Evolutionary conservation across 1,140 invertebrate genomes (phyloP).

Genomic region (Temnothorax nylanderi): DNA sequence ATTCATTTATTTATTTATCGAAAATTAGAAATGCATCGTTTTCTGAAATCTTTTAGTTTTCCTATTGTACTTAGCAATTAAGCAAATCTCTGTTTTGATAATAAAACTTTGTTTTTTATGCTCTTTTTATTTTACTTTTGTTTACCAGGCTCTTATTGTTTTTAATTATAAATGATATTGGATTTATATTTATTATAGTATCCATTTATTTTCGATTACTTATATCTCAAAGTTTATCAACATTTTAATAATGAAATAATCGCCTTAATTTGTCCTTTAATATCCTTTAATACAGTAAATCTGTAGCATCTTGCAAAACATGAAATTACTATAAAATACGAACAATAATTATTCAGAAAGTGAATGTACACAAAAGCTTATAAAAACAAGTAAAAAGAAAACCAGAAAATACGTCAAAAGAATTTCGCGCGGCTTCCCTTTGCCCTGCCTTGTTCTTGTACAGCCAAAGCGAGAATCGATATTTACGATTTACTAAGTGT

Average conservation of each 20-base stretch:
- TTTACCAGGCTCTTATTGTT: no score
- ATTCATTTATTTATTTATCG: neutral
- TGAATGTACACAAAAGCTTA: neutral
- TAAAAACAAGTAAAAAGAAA: neutral
- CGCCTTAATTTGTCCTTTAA: neutral
- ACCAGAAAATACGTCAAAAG: neutral
- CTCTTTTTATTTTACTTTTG: neutral
- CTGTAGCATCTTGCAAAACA: neutral
- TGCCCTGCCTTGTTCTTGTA: slow-evolving; percentile 22
- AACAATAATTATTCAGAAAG: neutral
- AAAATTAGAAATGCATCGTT: neutral
- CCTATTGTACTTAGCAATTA: neutral
- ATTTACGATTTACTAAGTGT: slow-evolving; percentile 55
- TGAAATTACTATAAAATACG: neutral
- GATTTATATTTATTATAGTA: neutral
- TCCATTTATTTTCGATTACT: neutral
- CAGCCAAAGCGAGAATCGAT: slow-evolving; percentile 56
- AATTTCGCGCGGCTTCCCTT: slow-evolving; percentile 29
- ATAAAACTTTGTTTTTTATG: neutral
- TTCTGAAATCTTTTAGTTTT: neutral
- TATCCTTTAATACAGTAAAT: neutral
- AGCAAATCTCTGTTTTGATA: neutral
- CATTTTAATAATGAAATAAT: neutral
- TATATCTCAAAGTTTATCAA: neutral
- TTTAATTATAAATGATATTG: no score